Conservation (phyloP, 2,888 invertebrate species). For the Ceramica pisi region DNA sequence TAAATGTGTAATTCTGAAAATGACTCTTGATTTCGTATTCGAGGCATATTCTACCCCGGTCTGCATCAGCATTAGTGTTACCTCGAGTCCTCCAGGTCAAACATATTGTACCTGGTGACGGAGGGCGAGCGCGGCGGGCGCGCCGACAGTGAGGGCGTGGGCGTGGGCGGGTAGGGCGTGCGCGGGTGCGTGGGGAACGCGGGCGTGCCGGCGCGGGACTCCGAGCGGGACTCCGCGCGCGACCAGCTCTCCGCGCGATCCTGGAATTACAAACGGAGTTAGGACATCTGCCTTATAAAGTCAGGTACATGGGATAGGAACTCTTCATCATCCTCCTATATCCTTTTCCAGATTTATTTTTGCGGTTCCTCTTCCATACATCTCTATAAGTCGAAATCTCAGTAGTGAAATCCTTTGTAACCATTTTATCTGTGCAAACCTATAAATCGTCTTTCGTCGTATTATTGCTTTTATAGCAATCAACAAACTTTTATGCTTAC, state of each 20-base stretch:
- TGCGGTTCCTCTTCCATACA: not conserved
- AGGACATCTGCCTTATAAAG: not conserved
- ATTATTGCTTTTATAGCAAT: no score
- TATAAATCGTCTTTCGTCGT: no score
- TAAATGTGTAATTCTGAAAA: no score
- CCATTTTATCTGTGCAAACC: not conserved
- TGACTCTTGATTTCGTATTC: not conserved
- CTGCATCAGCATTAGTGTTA: slow-evolving; percentile 25
- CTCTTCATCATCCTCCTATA: not conserved
- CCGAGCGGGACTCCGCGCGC: slow-evolving; percentile 84
- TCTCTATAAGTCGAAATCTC: not conserved
- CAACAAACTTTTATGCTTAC: no score
- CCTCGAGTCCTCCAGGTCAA: slow-evolving; percentile 60
- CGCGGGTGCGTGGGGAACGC: slow-evolving; percentile 98
- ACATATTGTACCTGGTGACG: slow-evolving; percentile 81
- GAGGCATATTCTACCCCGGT: not conserved
- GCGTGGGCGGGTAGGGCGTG: slow-evolving; percentile 96
- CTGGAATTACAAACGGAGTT: slow-evolving; percentile 61
- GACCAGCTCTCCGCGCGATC: slow-evolving; percentile 92
- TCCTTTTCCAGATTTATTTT: not conserved
- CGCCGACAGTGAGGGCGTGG: slow-evolving; percentile 92
- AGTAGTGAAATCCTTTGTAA: not conserved
- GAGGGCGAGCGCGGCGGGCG: slow-evolving; percentile 96
- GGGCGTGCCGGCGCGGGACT: slow-evolving; percentile 96
- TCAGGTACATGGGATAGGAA: not conserved